Base-by-base conservation (phyloP, 2,797 vertebrate genomes). In the Diplodus sargus region DNA sequence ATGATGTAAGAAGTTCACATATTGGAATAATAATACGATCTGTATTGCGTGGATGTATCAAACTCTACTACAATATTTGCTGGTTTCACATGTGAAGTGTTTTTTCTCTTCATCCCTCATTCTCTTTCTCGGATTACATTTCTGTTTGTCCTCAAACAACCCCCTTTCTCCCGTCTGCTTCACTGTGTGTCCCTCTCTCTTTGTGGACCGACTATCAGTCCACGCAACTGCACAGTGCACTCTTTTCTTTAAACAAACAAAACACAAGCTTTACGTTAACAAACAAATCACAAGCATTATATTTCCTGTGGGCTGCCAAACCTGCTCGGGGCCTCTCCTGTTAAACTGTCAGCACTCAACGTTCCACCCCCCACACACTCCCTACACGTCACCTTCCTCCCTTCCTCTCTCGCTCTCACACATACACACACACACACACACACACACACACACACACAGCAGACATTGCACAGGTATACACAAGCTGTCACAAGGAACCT, bases 291-390 rank as follows among this genome's bases (percentile, higher is more conserved):
- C 64, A 62, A 59, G 74, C 79, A 92, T 90, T 90, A 88, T 88
- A 83, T 91, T 91, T 93, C 89, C 88, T 90, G 82, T 83, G 74
- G 81, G 79, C 81, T 87, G 87, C 91, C 85, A 91, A 90, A 86
- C 80, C 78, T 87, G 77, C 76, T 52, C 59, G 79, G 81, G 82
- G 68, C 85, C 86, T 87, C 79, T 76, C 87, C 78, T 89, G 90
- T 93, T 92, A 92, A 94, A 93, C 89, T 91, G 90, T 92, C 92
- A 91, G 79, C 88, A 89, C 85, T 89, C 88, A 90, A 45, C 49
- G 70, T 48, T 84, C 43, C 74, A 84, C 84, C 83, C 74, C 78
- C 79, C 42, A 49, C 58, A 51, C 85, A n/a, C n/a, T n/a, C n/a
- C 52, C 73, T 81, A 57, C 72, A 80, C 72, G 34, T 79, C 76